Conservation (phyloP, 2,888 invertebrate genomes). For the Sisyra terminalis region DNA sequence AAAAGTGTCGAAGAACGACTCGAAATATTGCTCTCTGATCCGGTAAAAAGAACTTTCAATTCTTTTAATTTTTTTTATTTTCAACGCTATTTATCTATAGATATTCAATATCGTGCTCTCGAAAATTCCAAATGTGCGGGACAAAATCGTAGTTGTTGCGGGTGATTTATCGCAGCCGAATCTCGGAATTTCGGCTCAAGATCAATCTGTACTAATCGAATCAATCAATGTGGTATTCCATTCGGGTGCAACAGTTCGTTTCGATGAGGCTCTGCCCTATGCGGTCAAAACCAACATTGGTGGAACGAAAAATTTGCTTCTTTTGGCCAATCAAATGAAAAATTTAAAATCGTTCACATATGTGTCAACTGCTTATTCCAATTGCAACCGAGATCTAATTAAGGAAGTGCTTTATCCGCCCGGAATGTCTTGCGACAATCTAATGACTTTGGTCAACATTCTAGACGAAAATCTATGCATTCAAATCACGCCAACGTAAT, state of each 20-base stretch:
- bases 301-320: slow-evolving; percentile 50
- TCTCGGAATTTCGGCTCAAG: slow-evolving; percentile 35
- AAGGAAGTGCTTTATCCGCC: slow-evolving; percentile 40
- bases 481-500: slow-evolving; percentile 24
- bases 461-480: slow-evolving; percentile 29
- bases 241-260: slow-evolving; percentile 67
- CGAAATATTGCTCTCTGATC: too few relatives aligned
- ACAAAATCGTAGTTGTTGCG: slow-evolving; percentile 44
- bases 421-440: slow-evolving; percentile 30
- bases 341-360: slow-evolving; percentile 49
- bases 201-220: slow-evolving; percentile 32
- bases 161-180: slow-evolving; percentile 44
- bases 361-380: slow-evolving; percentile 56
- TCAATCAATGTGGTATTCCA: slow-evolving; percentile 64
- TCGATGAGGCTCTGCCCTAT: slow-evolving; percentile 55
- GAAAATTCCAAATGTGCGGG: slow-evolving; percentile 30
- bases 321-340: slow-evolving; percentile 51
- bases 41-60: too few relatives aligned
- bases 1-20: too few relatives aligned
- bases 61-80: too few relatives aligned
- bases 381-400: slow-evolving; percentile 44
- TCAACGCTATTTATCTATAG: too few relatives aligned
- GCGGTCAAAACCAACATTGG: slow-evolving; percentile 63
- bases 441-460: slow-evolving; percentile 30
- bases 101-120: too few relatives aligned